Conservation (phyloP, 2,797 vertebrate genomes). For the Telmatherina bonti region DNA sequence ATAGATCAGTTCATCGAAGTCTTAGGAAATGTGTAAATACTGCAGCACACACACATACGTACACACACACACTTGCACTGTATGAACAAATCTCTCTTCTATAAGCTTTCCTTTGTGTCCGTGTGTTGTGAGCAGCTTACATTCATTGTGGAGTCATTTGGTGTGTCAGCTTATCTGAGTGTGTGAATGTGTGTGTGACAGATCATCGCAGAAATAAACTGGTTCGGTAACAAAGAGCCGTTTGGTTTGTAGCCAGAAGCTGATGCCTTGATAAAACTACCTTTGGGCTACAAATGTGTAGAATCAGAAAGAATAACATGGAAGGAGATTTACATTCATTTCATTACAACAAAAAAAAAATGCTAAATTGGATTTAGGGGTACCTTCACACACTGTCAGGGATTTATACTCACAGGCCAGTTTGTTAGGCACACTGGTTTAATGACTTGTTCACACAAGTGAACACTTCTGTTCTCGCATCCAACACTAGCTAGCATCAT, state of each 20-base stretch:
- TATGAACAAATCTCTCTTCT: conserved; percentile 67
- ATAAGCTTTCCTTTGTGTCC: conserved; percentile 60
- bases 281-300: conserved; percentile 17
- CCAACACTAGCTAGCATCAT: too few species aligned
- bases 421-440: neutral
- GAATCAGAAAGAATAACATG: neutral
- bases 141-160: conserved; percentile 67
- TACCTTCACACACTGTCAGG: neutral
- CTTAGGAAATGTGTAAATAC: conserved; percentile 30
- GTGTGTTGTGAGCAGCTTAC: conserved; percentile 67
- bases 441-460: too few species aligned
- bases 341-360: neutral
- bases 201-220: conserved; percentile 28
- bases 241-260: conserved; percentile 37
- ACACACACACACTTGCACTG: conserved; percentile 36
- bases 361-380: neutral
- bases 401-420: neutral
- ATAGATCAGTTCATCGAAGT: conserved; percentile 25
- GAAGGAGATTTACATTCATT: neutral
- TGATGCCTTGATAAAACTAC: conserved; percentile 16
- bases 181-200: neutral
- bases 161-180: conserved; percentile 63
- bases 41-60: conserved; percentile 19
- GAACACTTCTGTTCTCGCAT: too few species aligned
- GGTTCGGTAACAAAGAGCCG: conserved; percentile 40